Evolutionary conservation across 2,888 invertebrate species (phyloP), one percentile per base, ranked within the genome.

Genomic region (Strigamia maritima): DNA sequence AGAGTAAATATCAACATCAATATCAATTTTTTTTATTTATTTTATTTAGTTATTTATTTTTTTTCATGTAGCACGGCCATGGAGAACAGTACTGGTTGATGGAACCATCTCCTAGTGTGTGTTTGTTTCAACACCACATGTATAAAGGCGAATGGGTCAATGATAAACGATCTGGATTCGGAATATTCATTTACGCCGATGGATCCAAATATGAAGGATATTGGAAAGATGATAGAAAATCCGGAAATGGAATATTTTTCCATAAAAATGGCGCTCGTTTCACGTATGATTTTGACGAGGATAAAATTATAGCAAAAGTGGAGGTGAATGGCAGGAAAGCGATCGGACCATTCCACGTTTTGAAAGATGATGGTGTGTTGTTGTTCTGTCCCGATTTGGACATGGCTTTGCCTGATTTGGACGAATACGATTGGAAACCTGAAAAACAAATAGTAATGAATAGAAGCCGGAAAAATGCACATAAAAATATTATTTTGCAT

Each of bases 31-130:
- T 2, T 70, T 14, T 16, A 6, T 24, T 12, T 22, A 2, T 26
- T 74, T 74, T 28, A n/a, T 74, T 6, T 22, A 28, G 0, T 26
- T 12, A 0, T 8, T 6, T n/a, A 14, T 35, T 14, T 4, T 76
- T n/a, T 38, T 40, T 76, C 7, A 1, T 40, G 35, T 16, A 76
- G 76, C 19, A 38, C 19, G 76, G 76, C 44, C 76, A 76, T 16
- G 76, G 76, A 22, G 76, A 76, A 40, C 44, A 76, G 10, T 76
- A 40, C 44, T 76, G 40, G 76, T 38, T 76, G 19, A 44, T 44
- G 38, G 22, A 76, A 22, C 19, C 26, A 1, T 26, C 19, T 4
- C 31, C 31, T 0, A 44, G 40, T 10, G 26, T 76, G 4, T 40
- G 38, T 44, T 19, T 76, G n/a, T 26, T 76, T 19, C 76, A 76